Conservation (phyloP, 2,797 vertebrate genomes). For the Schizopygopsis pylzovi region DNA sequence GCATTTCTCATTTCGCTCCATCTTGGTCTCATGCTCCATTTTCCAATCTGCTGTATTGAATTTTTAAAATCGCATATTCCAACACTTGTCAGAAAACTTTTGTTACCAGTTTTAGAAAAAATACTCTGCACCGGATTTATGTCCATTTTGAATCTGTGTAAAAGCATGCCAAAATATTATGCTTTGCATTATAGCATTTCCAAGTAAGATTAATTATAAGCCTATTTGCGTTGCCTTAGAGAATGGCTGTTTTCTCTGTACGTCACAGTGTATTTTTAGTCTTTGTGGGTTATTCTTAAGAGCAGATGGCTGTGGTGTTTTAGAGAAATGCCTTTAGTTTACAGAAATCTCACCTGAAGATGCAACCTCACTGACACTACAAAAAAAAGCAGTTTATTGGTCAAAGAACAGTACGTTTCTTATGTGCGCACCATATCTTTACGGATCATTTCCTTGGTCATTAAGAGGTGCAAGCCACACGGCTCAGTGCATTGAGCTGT, state of each 20-base stretch:
- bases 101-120: neutral
- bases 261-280: slow-evolving; percentile 71
- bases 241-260: slow-evolving; percentile 47
- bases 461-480: slow-evolving; percentile 40
- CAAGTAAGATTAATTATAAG: slow-evolving; percentile 25
- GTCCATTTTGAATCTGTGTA: slow-evolving; percentile 2
- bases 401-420: neutral
- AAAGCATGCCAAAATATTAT: slow-evolving; percentile 22
- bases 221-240: slow-evolving; percentile 54
- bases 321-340: slow-evolving; percentile 60
- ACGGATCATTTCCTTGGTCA: slow-evolving; percentile 10
- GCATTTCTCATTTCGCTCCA: slow-evolving; percentile 67
- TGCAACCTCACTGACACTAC: slow-evolving; percentile 43
- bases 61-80: slow-evolving; percentile 69
- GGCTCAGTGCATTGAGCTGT: slow-evolving; percentile 3
- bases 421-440: neutral
- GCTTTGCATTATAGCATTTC: slow-evolving; percentile 13
- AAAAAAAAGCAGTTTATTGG: slow-evolving; percentile 1
- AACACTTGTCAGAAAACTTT: slow-evolving; percentile 34
- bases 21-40: slow-evolving; percentile 69
- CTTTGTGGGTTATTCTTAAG: slow-evolving; percentile 48
- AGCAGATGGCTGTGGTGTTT: slow-evolving; percentile 56
- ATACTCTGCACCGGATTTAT: neutral
- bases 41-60: slow-evolving; percentile 77
- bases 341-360: slow-evolving; percentile 72